A percentile compares a stretch with the other conserved stretches of the same genome.
phyloP scores from a whole-genome alignment of 2,797 vertebrate species.

The Sebastes jordani region DNA sequence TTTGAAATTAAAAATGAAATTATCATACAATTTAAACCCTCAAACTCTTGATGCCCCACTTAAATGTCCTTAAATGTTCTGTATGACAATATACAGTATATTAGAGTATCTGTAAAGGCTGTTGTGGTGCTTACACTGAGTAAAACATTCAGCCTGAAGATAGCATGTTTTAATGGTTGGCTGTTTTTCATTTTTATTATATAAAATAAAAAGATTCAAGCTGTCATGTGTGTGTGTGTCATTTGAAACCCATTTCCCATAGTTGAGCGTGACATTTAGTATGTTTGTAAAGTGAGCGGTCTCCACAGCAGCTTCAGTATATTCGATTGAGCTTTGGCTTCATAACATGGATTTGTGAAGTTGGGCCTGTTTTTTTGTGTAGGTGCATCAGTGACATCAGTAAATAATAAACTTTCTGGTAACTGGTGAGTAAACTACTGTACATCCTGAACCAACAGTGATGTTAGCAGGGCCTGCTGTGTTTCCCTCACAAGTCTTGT shows the following conservation, averaged over 20 bases:
- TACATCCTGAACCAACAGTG: neutral
- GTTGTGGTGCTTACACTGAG: neutral
- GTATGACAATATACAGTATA: neutral
- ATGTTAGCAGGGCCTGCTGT: neutral
- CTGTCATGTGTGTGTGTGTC: neutral
- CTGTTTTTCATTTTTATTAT: neutral
- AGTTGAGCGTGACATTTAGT: neutral
- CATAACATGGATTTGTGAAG: neutral
- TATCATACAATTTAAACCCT: neutral
- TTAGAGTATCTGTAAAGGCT: neutral
- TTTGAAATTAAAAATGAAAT: neutral
- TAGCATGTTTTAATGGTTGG: neutral
- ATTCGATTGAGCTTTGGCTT: neutral
- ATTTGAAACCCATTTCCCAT: neutral
- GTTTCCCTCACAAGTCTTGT: constrained; percentile 44
- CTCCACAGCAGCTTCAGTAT: neutral
- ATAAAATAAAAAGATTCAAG: neutral
- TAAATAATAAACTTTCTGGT: neutral
- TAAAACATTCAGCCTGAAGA: neutral
- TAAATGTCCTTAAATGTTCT: neutral
- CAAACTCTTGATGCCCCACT: neutral
- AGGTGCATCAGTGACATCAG: neutral
- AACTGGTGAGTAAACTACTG: neutral
- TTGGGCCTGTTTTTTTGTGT: neutral
- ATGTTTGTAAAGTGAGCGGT: neutral